Evolutionary conservation across 2,888 invertebrate genomes (phyloP), one percentile per base, ranked within the genome.

Genomic region (Papilio gigon): DNA sequence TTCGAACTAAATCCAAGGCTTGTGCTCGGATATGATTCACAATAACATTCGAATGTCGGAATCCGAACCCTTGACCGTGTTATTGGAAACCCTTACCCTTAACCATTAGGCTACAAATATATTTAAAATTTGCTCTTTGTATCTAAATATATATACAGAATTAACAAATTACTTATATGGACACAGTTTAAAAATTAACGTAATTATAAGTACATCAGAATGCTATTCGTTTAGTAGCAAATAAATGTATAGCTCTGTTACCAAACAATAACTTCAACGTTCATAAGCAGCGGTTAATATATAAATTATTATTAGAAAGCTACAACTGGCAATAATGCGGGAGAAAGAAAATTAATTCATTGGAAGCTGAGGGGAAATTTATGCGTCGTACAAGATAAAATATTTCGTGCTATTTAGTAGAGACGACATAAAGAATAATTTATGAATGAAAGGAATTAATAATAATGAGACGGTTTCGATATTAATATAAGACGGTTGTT

Each of bases 331-430:
- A 53, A 53, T 53, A 53, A 30, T 53, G 53, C 30, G n/a, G 4
- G 30, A n/a, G 53, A 53, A 53, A 53, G 53, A 53, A 53, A 53
- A 53, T 53, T 53, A 53, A 53, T 53, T 53, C 53, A 53, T 53
- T 53, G 53, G 53, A 53, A 53, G 53, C 30, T 30, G 53, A 53
- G 27, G 11, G 22, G 22, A 12, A 47, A 22, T 47, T 22, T 47
- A 56, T 56, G 53, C 30, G 27, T 30, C 30, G 53, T 56, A 56
- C 53, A 30, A 56, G 30, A 56, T 56, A 56, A 56, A 56, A 56
- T 56, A 56, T 56, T 56, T 30, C 53, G 30, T 56, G 53, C n/a
- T 56, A 30, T 56, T 56, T 56, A 56, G 17, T 56, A 30, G 53
- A 30, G 53, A 56, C 53, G 53, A 56, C 30, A 30, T 17, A 30